These are phyloP conservation scores for Sarcoramphus papa DNA, from an alignment of 2,797 vertebrate genomes.

Conservation along the genomic window DNA sequence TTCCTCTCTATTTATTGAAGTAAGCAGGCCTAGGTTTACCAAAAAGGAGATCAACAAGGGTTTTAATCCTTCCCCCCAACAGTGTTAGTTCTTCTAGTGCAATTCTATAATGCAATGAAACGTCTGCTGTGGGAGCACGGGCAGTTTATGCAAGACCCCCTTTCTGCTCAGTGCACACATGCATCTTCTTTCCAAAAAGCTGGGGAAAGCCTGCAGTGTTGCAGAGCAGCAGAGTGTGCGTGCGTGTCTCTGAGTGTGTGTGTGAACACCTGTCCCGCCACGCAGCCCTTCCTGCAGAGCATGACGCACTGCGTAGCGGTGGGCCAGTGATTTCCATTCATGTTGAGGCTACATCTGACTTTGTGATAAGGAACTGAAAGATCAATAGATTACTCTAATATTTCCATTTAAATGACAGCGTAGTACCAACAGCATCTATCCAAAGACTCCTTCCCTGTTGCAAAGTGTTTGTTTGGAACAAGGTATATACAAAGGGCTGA, in stretches of 20 bases:
- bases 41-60: neutral
- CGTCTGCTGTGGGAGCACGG: neutral
- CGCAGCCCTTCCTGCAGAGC: accelerated
- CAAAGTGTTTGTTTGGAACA: neutral
- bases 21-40: neutral
- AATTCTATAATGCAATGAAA: neutral
- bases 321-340: neutral
- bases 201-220: neutral
- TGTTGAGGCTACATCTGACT: neutral
- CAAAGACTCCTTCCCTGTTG: neutral
- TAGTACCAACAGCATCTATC: neutral
- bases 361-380: neutral
- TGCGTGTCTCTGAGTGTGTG: accelerated
- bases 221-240: neutral
- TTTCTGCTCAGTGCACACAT: neutral
- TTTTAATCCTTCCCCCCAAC: neutral
- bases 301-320: accelerated
- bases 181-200: neutral
- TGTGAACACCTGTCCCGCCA: neutral
- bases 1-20: neutral
- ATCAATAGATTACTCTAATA: neutral
- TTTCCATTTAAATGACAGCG: neutral
- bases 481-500: neutral
- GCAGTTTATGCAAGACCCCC: neutral
- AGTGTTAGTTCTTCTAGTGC: neutral